Conservation (phyloP, 2,113 vertebrate genomes). For the Astatoreochromis straeleni region DNA sequence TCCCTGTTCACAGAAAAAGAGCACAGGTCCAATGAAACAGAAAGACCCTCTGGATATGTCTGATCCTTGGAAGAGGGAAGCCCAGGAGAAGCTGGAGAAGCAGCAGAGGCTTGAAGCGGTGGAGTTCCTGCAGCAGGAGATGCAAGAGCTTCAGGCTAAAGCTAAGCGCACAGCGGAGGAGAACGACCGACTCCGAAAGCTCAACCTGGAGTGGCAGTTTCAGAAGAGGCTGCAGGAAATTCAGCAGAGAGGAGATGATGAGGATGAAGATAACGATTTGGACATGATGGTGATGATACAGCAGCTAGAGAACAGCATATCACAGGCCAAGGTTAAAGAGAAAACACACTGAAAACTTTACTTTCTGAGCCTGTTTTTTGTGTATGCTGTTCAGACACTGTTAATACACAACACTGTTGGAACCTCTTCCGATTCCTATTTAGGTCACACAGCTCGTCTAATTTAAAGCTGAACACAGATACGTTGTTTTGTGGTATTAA, state of each 20-base stretch:
- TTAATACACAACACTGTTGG: not conserved
- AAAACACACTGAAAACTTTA: accelerated
- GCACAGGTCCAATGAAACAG: constrained; percentile 55
- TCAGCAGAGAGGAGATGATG: constrained; percentile 80
- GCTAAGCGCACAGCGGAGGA: constrained; percentile 73
- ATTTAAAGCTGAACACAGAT: not conserved
- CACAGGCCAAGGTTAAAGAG: not conserved
- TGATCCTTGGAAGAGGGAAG: constrained; percentile 83
- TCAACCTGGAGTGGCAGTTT: constrained; percentile 90
- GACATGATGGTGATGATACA: constrained; percentile 78
- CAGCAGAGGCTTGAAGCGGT: constrained; percentile 72
- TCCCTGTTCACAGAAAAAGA: constrained; percentile 71
- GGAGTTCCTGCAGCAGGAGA: constrained; percentile 81
- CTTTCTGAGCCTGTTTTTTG: not conserved
- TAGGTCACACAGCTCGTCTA: not conserved
- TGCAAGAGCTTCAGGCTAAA: constrained; percentile 79
- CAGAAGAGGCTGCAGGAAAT: constrained; percentile 86
- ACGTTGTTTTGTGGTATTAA: not conserved
- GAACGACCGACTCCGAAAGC: constrained; percentile 76
- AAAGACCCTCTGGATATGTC: constrained; percentile 68
- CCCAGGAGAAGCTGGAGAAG: constrained; percentile 79
- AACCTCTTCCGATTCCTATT: not conserved
- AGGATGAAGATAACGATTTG: constrained; percentile 85
- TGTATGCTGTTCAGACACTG: not conserved
- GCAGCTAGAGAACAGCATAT: constrained; percentile 72